Evolutionary conservation across 2,888 invertebrate genomes (phyloP).

Genomic region (Leptinotarsa juncta): DNA sequence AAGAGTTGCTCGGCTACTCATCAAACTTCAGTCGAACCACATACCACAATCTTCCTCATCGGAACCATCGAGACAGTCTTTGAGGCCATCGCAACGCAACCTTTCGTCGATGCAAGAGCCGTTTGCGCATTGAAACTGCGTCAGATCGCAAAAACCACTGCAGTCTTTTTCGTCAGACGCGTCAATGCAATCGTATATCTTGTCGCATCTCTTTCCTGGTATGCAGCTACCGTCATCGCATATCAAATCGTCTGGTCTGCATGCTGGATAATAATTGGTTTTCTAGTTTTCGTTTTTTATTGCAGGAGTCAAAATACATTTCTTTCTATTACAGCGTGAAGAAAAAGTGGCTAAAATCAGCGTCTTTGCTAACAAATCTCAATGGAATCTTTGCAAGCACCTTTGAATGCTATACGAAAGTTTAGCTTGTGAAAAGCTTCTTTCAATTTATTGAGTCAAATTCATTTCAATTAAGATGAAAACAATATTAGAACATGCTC

Average conservation of each 20-base stretch:
- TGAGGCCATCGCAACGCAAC: constrained; percentile 66
- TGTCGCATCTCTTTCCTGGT: constrained; percentile 61
- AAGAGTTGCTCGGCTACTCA: background rate
- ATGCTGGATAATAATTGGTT: constrained; percentile 49
- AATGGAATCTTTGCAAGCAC: no score
- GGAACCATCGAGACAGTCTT: constrained; percentile 71
- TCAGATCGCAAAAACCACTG: constrained; percentile 42
- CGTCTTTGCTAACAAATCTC: no score
- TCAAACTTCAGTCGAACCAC: constrained; percentile 30
- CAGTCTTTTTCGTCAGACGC: constrained; percentile 80
- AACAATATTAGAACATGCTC: no score
- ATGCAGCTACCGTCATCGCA: constrained; percentile 69
- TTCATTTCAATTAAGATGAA: no score
- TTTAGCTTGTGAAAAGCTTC: no score
- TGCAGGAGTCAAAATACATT: background rate
- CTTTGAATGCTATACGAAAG: no score
- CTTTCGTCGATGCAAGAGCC: constrained; percentile 67
- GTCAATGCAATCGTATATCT: constrained; percentile 80
- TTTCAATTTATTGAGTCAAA: no score
- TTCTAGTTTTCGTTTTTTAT: background rate
- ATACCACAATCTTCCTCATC: constrained; percentile 70
- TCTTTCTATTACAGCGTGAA: no score
- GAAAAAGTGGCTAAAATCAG: no score
- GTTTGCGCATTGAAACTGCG: constrained; percentile 58
- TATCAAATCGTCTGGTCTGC: constrained; percentile 67